Evolutionary conservation across 2,888 invertebrate genomes (phyloP), one percentile per base, ranked within the genome.

Genomic region (Netelia fuscicornis): DNA sequence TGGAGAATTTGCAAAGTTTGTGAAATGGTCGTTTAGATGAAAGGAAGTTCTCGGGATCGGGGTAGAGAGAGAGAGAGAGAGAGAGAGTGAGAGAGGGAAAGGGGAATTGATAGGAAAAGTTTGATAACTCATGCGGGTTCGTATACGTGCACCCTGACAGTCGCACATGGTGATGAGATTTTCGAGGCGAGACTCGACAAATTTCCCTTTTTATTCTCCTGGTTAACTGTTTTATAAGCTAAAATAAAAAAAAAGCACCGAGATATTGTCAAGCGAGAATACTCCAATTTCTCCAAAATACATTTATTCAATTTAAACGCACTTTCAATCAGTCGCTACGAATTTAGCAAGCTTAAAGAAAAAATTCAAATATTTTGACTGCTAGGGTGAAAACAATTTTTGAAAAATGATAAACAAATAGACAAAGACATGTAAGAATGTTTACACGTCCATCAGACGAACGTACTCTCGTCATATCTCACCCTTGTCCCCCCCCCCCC

Each of bases 51-150:
- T 25, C 2, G 37, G 11, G 20, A 20, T 58, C 20, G 58, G 17
- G 20, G 10, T 17, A 6, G 20, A 20, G 9, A 74, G 44, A 42
- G n/a, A n/a, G 48, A 20, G 52, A 44, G 20, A 37, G 17, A 17
- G 5, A 52, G 8, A 23, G 52, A 30, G 30, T 0, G 30, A 30
- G 30, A 30, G 30, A 30, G 30, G 37, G 30, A 48, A 2, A 3
- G 44, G 25, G 25, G 25, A 60, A 71, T 78, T 74, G 81, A 81
- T 77, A 81, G 77, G 70, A 81, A 81, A 84, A 74, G 74, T 81
- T 84, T 78, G 64, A 42, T 20, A 70, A 71, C 25, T 37, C 58
- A 17, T 65, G 54, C 17, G 52, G n/a, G 6, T 11, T 23, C 62
- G 62, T 20, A 52, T 56, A 25, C 13, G 56, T 56, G 48, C 10